A percentile compares a stretch with the other conserved stretches of the same genome.
Conservation (phyloP, 2,797 vertebrate genomes). For the Macrochelys suwanniensis region DNA sequence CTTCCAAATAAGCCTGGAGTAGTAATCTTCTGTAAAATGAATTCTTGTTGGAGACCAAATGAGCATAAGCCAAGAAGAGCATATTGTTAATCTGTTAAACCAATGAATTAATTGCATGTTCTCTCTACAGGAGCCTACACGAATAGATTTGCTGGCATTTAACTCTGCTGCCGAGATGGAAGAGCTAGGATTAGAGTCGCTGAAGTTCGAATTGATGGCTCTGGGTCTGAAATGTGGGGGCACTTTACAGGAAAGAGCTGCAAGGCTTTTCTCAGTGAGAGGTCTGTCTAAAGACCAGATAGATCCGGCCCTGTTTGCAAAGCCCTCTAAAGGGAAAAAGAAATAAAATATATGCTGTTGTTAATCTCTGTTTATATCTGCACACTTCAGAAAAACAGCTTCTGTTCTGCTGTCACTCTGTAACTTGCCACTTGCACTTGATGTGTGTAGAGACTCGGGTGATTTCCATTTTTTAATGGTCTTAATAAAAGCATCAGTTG, state of each 20-base stretch:
- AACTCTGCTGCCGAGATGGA: conserved; percentile 85
- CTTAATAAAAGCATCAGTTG: not conserved
- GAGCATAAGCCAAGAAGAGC: not conserved
- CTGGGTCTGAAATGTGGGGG: conserved; percentile 94
- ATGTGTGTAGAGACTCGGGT: not conserved
- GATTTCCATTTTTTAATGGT: not conserved
- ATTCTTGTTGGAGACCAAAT: not conserved
- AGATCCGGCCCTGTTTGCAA: conserved; percentile 87
- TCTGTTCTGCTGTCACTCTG: not conserved
- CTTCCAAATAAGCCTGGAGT: not conserved
- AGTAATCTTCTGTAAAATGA: not conserved
- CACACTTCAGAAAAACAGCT: not conserved
- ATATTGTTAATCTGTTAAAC: not conserved
- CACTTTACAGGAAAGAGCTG: conserved; percentile 89
- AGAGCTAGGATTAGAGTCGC: conserved; percentile 87
- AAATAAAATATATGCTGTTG: conserved; percentile 72
- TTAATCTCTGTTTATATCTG: not conserved
- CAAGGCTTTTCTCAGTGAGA: conserved; percentile 88
- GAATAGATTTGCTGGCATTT: conserved; percentile 81
- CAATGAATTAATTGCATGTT: not conserved
- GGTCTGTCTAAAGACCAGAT: conserved; percentile 86
- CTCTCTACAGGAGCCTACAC: conserved; percentile 61
- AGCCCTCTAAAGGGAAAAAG: conserved; percentile 84
- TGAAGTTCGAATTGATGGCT: conserved; percentile 87
- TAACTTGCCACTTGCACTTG: not conserved